Evolutionary conservation across 2,113 vertebrate genomes (phyloP), one percentile per base, ranked within the genome.

Genomic region (Tympanuchus pallidicinctus): DNA sequence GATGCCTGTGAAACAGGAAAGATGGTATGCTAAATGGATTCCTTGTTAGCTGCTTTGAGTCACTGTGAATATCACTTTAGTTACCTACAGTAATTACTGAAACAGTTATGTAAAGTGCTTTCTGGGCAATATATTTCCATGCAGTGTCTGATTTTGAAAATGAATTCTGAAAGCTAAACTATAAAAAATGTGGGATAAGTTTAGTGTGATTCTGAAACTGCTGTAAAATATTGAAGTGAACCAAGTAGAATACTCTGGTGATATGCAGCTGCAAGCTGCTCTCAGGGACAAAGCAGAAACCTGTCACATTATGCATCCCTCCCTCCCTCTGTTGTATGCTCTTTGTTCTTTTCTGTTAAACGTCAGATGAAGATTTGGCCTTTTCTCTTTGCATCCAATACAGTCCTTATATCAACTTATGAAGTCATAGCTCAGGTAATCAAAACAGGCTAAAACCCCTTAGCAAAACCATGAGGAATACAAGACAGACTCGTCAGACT

Each of bases 1-100:
- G 96, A 91, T 86, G 87, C 89, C 65, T 95, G 82, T 96, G 95
- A 94, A 97, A 83, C 15, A 86, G 61, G 67, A 88, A 92, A 81
- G 89, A 92, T 74, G 65, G 59, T 72, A 52, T 94, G 82, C 75
- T 96, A 92, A 95, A 95, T 74, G 64, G 67, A 92, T 91, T 95
- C 52, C 82, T 93, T 92, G 87, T 91, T 93, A 91, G 69, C 82
- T 89, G 84, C 65, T 89, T 89, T 88, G 93, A 92, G 79, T 94
- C 82, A 47, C 82, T 89, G 91, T 77, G 91, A 65, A 59, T 92
- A 82, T 83, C 67, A 74, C 89, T 85, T 89, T 52, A 92, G 87
- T 80, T 92, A 95, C 95, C 91, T 95, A 43, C 56, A 82, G 43
- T 70, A 70, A 89, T 93, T 94, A 91, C 60, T 67, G 84, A 88